Conservation (phyloP, 2,797 vertebrate species). For the Phataginus tricuspis region DNA sequence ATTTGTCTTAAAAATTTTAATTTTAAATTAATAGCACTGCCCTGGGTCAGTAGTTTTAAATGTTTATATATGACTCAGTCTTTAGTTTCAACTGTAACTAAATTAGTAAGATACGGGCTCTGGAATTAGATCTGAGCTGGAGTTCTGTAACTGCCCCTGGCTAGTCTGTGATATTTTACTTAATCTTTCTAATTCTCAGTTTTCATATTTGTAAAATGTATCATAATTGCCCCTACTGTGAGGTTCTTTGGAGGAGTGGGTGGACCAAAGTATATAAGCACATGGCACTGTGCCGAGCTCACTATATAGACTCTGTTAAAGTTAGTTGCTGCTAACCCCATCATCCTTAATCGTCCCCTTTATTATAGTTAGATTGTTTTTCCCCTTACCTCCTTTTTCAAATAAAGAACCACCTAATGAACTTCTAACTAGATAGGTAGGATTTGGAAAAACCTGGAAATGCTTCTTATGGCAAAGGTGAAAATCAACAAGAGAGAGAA, state of each 20-base stretch:
- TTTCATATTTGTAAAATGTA: neutral
- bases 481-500: neutral
- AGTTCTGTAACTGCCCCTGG: neutral
- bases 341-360: neutral
- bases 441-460: neutral
- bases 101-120: neutral
- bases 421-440: neutral
- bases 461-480: neutral
- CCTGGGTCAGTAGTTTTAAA: neutral
- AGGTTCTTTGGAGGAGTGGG: neutral
- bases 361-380: neutral
- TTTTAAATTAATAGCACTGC: neutral
- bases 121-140: neutral
- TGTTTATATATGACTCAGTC: neutral
- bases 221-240: neutral
- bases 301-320: neutral
- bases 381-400: neutral
- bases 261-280: neutral
- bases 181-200: neutral
- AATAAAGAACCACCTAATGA: neutral
- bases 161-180: neutral
- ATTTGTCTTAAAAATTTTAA: neutral
- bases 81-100: neutral
- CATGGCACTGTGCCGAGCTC: neutral
- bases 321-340: neutral